phyloP scores from a whole-genome alignment of 2,113 vertebrate genomes.

The Ursus arctos region DNA sequence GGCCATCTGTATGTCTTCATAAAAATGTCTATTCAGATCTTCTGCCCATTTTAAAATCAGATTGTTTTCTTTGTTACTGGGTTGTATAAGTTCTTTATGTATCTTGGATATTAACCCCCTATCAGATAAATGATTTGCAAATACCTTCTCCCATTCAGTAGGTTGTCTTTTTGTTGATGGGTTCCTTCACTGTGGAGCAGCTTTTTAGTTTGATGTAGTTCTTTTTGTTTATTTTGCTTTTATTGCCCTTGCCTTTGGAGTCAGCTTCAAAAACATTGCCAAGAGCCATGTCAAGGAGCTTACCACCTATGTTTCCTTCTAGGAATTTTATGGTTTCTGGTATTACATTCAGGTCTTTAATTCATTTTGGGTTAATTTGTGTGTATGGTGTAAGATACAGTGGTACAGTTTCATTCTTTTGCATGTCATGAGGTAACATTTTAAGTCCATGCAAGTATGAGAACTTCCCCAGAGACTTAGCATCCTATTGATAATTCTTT shows the following conservation, averaged over 20 bases:
- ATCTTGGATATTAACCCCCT: background rate
- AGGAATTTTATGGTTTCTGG: background rate
- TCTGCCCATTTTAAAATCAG: background rate
- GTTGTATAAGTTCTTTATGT: background rate
- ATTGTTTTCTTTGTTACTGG: background rate
- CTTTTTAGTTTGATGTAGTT: background rate
- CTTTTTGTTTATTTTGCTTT: background rate
- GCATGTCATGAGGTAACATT: background rate
- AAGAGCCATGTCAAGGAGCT: background rate
- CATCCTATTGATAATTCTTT: conserved; percentile 28
- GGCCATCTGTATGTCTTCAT: background rate
- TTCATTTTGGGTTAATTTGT: background rate
- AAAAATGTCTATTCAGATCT: background rate
- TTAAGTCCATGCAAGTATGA: background rate
- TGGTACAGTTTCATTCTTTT: background rate
- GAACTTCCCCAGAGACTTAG: background rate
- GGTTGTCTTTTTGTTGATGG: background rate
- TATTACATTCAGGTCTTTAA: background rate
- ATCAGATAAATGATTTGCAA: background rate
- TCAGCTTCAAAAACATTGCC: background rate
- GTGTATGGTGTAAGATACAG: background rate
- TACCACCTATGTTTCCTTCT: background rate
- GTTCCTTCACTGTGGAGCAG: background rate
- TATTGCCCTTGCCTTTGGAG: background rate
- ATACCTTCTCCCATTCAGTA: background rate